A percentile compares a stretch with the other conserved stretches of the same genome.
Conservation (phyloP, 2,797 vertebrate species). For the Helostoma temminkii region DNA sequence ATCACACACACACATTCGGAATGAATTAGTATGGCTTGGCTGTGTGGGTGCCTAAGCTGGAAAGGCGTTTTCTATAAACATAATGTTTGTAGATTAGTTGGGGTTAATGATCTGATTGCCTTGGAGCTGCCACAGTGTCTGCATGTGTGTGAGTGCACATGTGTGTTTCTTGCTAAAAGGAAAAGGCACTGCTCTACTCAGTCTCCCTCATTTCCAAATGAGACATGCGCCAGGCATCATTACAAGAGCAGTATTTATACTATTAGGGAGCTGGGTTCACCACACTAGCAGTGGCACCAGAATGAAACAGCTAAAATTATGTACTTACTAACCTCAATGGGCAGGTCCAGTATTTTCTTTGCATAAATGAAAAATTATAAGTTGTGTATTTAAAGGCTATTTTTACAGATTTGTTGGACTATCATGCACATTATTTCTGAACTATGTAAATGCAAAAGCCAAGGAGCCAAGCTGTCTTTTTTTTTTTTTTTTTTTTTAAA, state of each 20-base stretch:
- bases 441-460: slow-evolving; percentile 38
- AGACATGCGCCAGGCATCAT: slow-evolving; percentile 68
- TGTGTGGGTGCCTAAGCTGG: slow-evolving; percentile 50
- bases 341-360: slow-evolving; percentile 67
- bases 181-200: slow-evolving; percentile 52
- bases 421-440: slow-evolving; percentile 55
- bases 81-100: slow-evolving; percentile 79
- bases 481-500: background rate
- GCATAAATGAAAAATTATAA: slow-evolving; percentile 72
- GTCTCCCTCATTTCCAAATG: slow-evolving; percentile 65
- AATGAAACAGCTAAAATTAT: slow-evolving; percentile 70
- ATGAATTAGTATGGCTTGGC: slow-evolving; percentile 56
- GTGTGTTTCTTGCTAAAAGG: slow-evolving; percentile 59
- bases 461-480: slow-evolving; percentile 20
- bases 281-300: slow-evolving; percentile 44
- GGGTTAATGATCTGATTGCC: slow-evolving; percentile 76
- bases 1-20: slow-evolving; percentile 23
- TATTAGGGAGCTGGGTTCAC: slow-evolving; percentile 67
- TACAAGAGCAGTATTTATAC: slow-evolving; percentile 74
- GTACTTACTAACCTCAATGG: slow-evolving; percentile 66
- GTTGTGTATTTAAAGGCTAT: slow-evolving; percentile 66
- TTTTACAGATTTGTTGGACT: slow-evolving; percentile 54
- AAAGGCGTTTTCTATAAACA: slow-evolving; percentile 69
- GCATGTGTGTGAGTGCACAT: slow-evolving; percentile 16
- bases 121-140: slow-evolving; percentile 40